These are phyloP conservation scores for Spea multiplicata DNA, from an alignment of 2,113 vertebrate species.

Conservation along the genomic window DNA sequence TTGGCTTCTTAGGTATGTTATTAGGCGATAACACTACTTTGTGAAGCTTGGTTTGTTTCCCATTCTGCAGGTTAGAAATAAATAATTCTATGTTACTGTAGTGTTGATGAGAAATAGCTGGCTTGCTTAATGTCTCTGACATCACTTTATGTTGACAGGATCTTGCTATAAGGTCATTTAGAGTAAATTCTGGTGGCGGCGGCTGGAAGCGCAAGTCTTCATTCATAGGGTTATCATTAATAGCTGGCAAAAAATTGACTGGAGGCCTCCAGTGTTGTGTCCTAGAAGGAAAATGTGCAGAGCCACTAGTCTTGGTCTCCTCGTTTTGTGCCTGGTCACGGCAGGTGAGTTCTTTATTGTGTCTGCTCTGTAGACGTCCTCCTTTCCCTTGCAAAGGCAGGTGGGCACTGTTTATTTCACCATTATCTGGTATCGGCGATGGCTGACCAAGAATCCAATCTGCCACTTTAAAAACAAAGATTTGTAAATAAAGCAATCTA, in stretches of 20 bases:
- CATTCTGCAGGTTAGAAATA: slow-evolving; percentile 44
- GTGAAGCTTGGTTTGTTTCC: slow-evolving; percentile 43
- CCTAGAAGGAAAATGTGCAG: slow-evolving; percentile 45
- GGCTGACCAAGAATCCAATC: slow-evolving; percentile 6
- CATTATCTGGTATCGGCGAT: slow-evolving; percentile 7
- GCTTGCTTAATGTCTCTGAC: background rate
- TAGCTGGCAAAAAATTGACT: slow-evolving; percentile 31
- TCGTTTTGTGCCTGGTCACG: slow-evolving; percentile 4
- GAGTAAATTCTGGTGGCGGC: slow-evolving; percentile 38
- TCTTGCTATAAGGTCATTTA: slow-evolving; percentile 41
- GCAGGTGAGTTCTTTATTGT: slow-evolving; percentile 9
- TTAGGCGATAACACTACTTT: slow-evolving; percentile 45
- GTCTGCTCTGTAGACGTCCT: background rate
- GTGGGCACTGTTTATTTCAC: slow-evolving; percentile 17
- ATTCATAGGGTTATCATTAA: background rate
- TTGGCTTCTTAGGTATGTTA: slow-evolving; percentile 18
- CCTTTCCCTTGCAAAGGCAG: background rate
- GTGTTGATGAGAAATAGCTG: slow-evolving; percentile 48
- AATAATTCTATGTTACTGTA: slow-evolving; percentile 48
- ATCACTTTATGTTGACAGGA: background rate
- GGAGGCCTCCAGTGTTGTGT: background rate
- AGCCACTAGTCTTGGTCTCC: slow-evolving; percentile 11
- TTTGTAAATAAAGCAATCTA: background rate
- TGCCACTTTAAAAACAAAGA: slow-evolving; percentile 7
- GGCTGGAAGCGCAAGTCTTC: background rate